A percentile compares a stretch with the other conserved stretches of the same genome.
phyloP scores from a whole-genome alignment of 2,888 invertebrate species.

The Drosophila putrida region DNA sequence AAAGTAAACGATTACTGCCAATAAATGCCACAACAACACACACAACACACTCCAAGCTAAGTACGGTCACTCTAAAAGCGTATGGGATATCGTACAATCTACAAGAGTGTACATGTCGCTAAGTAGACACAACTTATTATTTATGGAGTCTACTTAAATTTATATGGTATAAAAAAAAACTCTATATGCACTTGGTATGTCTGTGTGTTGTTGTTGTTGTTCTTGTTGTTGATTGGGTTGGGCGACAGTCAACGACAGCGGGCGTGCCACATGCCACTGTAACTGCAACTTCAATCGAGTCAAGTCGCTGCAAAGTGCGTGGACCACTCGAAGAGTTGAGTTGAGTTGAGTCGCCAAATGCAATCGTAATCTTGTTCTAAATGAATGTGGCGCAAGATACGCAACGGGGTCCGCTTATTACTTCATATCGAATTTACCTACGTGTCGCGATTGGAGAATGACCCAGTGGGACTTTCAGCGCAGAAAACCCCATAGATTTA shows the following conservation, averaged over 20 bases:
- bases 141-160: conserved; percentile 75
- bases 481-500: no score
- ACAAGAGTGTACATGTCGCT: conserved; percentile 71
- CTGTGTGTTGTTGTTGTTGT: background rate
- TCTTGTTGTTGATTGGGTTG: conserved; percentile 66
- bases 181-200: conserved; percentile 5
- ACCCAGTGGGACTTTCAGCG: background rate
- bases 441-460: conserved; percentile 32
- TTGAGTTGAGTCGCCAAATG: conserved; percentile 25
- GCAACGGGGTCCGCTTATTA: conserved; percentile 60
- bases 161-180: conserved; percentile 38
- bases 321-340: conserved; percentile 34
- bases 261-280: conserved; percentile 54
- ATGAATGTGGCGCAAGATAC: conserved; percentile 77
- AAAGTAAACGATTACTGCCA: conserved; percentile 35
- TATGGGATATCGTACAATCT: conserved; percentile 58
- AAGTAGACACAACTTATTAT: conserved; percentile 79
- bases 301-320: conserved; percentile 50
- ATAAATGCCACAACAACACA: conserved; percentile 19
- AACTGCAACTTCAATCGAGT: conserved; percentile 9
- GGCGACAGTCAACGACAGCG: conserved; percentile 70
- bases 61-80: conserved; percentile 12
- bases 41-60: conserved; percentile 1
- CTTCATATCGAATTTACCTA: conserved; percentile 72
- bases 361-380: conserved; percentile 77